Conservation (phyloP, 2,797 vertebrate species). For the Sebastes kiyomatsui region DNA sequence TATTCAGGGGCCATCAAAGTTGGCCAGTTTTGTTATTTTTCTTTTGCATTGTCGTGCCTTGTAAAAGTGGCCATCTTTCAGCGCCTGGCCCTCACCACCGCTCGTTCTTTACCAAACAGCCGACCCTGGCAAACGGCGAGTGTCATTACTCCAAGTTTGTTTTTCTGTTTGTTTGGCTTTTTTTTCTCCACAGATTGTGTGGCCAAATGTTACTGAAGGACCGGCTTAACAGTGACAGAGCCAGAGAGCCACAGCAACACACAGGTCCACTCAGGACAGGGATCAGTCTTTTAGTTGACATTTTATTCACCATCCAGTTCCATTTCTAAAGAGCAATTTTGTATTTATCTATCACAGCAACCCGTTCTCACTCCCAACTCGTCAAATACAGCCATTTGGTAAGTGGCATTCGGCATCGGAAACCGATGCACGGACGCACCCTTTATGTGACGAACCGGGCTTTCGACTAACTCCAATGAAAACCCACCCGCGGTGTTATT, state of each 20-base stretch:
- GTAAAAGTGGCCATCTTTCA: constrained; percentile 98
- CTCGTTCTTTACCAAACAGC: constrained; percentile 69
- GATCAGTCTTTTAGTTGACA: background rate
- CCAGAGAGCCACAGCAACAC: background rate
- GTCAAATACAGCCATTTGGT: no score
- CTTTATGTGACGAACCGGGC: no score
- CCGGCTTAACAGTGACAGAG: background rate
- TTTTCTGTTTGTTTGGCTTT: constrained; percentile 60
- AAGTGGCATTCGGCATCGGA: no score
- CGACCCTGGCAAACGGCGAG: constrained; percentile 66
- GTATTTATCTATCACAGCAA: no score
- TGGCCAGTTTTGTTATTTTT: constrained; percentile 99
- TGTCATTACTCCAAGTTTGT: constrained; percentile 72
- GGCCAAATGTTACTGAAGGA: constrained; percentile 81
- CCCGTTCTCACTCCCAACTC: no score
- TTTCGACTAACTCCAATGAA: rapidly evolving
- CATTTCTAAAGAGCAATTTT: background rate
- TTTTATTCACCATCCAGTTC: background rate
- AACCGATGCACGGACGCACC: rapidly evolving
- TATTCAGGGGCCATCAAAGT: constrained; percentile 91
- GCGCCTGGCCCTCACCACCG: constrained; percentile 88
- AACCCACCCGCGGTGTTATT: no score
- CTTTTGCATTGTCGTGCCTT: constrained; percentile 97
- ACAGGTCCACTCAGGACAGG: background rate
- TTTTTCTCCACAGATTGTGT: constrained; percentile 77